These are phyloP conservation scores for Dasysyrphus tricinctus DNA, from an alignment of 2,888 invertebrate species.

Conservation along the genomic window DNA sequence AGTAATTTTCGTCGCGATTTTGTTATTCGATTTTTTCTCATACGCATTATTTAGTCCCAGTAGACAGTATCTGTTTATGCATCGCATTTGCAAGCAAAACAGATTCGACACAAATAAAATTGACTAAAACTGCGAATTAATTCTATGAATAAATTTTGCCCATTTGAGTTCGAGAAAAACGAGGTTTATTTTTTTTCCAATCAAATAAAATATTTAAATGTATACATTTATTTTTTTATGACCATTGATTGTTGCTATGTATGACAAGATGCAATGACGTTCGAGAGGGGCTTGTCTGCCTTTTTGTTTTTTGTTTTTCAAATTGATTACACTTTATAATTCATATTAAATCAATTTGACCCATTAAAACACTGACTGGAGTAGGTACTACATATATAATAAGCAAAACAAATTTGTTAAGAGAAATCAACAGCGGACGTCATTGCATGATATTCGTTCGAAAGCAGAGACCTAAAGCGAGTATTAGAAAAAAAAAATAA, in stretches of 20 bases:
- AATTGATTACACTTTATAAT: not conserved
- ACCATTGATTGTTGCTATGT: not conserved
- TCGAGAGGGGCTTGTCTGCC: slow-evolving; percentile 13
- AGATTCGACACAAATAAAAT: not conserved
- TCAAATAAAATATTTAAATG: not conserved
- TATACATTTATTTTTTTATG: not conserved
- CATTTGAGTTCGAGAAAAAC: not conserved
- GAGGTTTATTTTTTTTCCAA: not conserved
- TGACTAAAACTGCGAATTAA: not conserved
- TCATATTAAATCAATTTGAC: slow-evolving; percentile 11
- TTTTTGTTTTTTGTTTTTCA: not conserved
- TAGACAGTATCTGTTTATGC: not conserved
- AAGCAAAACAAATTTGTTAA: slow-evolving; percentile 1
- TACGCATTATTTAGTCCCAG: not conserved
- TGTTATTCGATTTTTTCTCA: not conserved
- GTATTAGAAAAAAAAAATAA: not conserved
- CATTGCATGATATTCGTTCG: not conserved
- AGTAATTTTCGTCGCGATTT: not conserved
- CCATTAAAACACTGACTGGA: slow-evolving; percentile 9
- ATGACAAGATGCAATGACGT: slow-evolving; percentile 1
- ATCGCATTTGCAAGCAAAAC: not conserved
- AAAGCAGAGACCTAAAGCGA: not conserved
- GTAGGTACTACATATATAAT: too few relatives aligned
- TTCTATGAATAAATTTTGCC: slow-evolving; percentile 8
- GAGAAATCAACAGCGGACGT: not conserved